Evolutionary conservation across 2,888 invertebrate genomes (phyloP).

Genomic region (Lapara coniferarum): DNA sequence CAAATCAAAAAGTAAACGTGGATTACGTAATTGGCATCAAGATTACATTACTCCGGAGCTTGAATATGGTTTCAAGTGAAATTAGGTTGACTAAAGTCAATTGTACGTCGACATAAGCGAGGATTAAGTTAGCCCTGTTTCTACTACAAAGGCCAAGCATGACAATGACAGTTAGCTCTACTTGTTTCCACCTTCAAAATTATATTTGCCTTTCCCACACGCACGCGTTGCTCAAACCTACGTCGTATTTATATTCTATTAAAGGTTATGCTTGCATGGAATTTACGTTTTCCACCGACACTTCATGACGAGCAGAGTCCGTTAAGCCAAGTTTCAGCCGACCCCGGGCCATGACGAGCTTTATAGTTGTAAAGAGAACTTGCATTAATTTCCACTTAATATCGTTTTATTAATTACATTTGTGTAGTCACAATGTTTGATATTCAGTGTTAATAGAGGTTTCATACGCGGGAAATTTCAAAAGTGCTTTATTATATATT

Average conservation of each 20-base stretch:
- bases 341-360: slow-evolving; percentile 60
- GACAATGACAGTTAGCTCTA: slow-evolving; percentile 69
- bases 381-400: slow-evolving; percentile 57
- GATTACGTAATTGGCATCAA: slow-evolving; percentile 3
- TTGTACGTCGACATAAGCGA: slow-evolving; percentile 54
- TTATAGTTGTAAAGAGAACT: slow-evolving; percentile 52
- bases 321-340: slow-evolving; percentile 63
- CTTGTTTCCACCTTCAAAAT: slow-evolving; percentile 53
- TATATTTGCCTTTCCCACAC: slow-evolving; percentile 34
- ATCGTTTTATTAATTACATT: slow-evolving; percentile 51
- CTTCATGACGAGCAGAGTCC: slow-evolving; percentile 44
- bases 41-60: slow-evolving; percentile 5
- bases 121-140: slow-evolving; percentile 63
- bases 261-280: slow-evolving; percentile 30
- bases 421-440: slow-evolving; percentile 7
- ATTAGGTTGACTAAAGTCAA: slow-evolving; percentile 56
- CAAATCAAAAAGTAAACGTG: not conserved
- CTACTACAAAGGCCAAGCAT: slow-evolving; percentile 60
- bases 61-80: slow-evolving; percentile 44
- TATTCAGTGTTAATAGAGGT: slow-evolving; percentile 21
- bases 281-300: slow-evolving; percentile 21
- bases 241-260: slow-evolving; percentile 27
- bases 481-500: not conserved
- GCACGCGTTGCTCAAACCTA: slow-evolving; percentile 33
- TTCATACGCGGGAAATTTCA: slow-evolving; percentile 3